Evolutionary conservation across 2,888 invertebrate species (phyloP).

Genomic region (Terebella lapidaria): DNA sequence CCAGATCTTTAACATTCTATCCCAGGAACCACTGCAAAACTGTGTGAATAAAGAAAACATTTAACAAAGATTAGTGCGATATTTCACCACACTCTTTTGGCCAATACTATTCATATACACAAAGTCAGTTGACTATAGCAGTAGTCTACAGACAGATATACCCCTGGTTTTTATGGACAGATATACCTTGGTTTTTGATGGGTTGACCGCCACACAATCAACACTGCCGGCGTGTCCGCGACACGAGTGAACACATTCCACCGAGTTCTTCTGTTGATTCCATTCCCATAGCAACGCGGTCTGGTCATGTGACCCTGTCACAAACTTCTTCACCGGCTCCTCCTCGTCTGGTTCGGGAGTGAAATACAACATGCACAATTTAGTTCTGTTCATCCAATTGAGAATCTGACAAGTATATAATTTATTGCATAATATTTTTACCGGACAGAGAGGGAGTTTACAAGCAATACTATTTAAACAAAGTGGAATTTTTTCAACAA

Average conservation of each 20-base stretch:
- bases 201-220: slow-evolving; percentile 77
- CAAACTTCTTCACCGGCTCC: slow-evolving; percentile 32
- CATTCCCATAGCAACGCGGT: slow-evolving; percentile 83
- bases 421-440: no score
- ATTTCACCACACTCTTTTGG: no score
- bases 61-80: no score
- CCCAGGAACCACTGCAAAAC: slow-evolving; percentile 82
- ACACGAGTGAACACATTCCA: slow-evolving; percentile 74
- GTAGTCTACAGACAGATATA: no score
- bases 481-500: no score
- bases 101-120: no score
- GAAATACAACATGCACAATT: neutral
- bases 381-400: neutral
- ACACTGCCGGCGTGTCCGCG: slow-evolving; percentile 89
- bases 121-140: no score
- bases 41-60: no score
- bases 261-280: slow-evolving; percentile 55
- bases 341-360: slow-evolving; percentile 17
- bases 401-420: no score
- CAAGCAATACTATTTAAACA: no score
- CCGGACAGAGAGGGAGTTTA: no score
- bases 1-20: slow-evolving; percentile 88
- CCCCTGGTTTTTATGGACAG: no score
- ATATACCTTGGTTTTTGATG: slow-evolving; percentile 55
- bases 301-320: slow-evolving; percentile 83